Evolutionary conservation across 2,888 invertebrate genomes (phyloP), one percentile per base, ranked within the genome.

Genomic region (Phyllotreta striolata): DNA sequence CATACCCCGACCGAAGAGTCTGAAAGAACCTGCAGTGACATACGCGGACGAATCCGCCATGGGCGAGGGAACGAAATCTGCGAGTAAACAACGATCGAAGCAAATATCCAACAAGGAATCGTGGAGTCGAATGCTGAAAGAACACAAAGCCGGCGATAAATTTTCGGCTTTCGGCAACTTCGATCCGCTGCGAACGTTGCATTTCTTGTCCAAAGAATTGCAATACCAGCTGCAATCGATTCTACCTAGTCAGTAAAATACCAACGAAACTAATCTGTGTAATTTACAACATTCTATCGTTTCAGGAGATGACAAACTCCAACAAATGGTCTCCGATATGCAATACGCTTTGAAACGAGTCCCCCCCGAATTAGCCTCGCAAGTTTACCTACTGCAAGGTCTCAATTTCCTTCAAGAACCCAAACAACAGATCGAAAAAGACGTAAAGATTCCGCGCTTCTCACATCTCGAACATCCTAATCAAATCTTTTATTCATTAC

Each of bases 161-260:
- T 65, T 75, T 38, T 77, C 79, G 8, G 69, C 74, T 12, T 81
- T 80, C 68, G 75, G 74, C 56, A 76, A 73, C 66, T 81, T 79
- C 69, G 81, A 82, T 71, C 81, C 82, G 0, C 70, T 82, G 55
- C 69, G 81, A 6, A 81, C 81, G 1, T 63, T 82, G 55, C 81
- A 82, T 70, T 81, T 81, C 70, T 70, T 82, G 38, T 76, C 79
- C 1, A 79, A 77, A 63, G 82, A 82, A 66, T 68, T 82, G 55
- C 76, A 79, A 54, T 73, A 71, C 13, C 79, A 79, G 64, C 60
- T 82, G 13, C 71, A 75, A 55, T 65, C 70, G 14, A 54, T 69
- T 62, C 46, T 76, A 12, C 76, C 78, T 66, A 73, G 80, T 80
- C 1, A 38, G 54, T 12, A 34, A 58, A 14, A 8, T 35, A 34